These are phyloP conservation scores for Epiblema foenella DNA, from an alignment of 2,888 invertebrate genomes.

Conservation along the genomic window DNA sequence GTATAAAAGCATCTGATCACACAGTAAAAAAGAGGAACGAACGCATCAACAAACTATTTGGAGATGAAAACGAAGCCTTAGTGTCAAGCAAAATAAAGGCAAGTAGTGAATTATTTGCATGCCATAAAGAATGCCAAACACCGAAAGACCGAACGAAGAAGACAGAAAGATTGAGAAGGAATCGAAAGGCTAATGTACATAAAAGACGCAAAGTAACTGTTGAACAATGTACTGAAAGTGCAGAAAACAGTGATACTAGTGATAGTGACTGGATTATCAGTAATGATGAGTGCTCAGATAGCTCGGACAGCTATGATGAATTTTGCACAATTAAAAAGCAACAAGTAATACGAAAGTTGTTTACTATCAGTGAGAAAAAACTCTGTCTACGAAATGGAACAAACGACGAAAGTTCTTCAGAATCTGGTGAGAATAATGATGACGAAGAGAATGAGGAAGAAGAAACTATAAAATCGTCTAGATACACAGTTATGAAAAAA, in stretches of 20 bases:
- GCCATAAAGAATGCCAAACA: background rate
- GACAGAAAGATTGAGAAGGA: background rate
- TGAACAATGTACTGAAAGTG: background rate
- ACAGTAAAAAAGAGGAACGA: background rate
- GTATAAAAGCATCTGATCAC: slow-evolving; percentile 6
- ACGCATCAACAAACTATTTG: background rate
- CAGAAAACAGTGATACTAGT: background rate
- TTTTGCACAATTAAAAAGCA: slow-evolving; percentile 4
- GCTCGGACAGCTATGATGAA: background rate
- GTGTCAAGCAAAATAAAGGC: background rate
- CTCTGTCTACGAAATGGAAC: background rate
- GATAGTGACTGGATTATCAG: background rate
- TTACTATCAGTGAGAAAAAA: background rate
- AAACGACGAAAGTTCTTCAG: background rate
- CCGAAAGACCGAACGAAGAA: background rate
- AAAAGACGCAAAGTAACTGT: background rate
- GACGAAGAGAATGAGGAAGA: background rate
- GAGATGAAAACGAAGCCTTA: background rate
- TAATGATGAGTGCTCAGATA: background rate
- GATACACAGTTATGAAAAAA: background rate
- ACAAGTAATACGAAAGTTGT: background rate
- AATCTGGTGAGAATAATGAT: background rate
- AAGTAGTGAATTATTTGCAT: background rate
- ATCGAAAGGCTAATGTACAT: background rate
- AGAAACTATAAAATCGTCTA: background rate